Evolutionary conservation across 2,113 vertebrate species (phyloP), one percentile per base, ranked within the genome.

Genomic region (Cavia aperea): DNA sequence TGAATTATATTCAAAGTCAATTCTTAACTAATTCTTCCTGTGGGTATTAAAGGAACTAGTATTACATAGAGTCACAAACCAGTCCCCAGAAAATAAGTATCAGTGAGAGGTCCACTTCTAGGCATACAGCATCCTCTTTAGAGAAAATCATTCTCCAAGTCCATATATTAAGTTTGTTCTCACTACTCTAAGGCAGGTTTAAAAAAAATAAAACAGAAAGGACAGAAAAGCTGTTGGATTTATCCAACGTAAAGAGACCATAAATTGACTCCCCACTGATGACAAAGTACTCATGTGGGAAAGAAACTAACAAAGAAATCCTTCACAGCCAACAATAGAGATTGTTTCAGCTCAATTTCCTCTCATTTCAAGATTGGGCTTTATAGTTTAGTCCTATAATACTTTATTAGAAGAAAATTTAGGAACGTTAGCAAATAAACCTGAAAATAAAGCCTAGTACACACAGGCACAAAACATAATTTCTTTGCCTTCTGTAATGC

Each of bases 11-110:
- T 93, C 89, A 94, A 93, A 94, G 93, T 63, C 96, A 95, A 97
- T 96, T 93, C 97, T 97, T 95, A 96, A 86, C 95, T 95, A 96
- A 97, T 95, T 93, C 95, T 95, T 96, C 83, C 60, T 95, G 81
- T 95, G 92, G 62, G 65, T 96, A 97, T 95, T 92, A 92, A 95
- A 97, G 95, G 88, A 97, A 86, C 16, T 93, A 56, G 51, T 46
- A 16, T 33, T 95, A 84, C 94, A 62, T 1, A 68, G 39, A 94
- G 89, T 92, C 96, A 96, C 96, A 96, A 92, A 92, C 91, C 65
- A 68, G 93, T 89, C 65, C 56, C 63, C 66, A 91, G 93, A 93
- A 96, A 95, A 96, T 95, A 89, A 96, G 86, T 63, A 63, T 92
- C 91, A 84, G 39, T 81, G 81, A 81, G 92, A 75, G 92, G 92